phyloP scores from a whole-genome alignment of 2,113 vertebrate species.

The Anhinga anhinga region DNA sequence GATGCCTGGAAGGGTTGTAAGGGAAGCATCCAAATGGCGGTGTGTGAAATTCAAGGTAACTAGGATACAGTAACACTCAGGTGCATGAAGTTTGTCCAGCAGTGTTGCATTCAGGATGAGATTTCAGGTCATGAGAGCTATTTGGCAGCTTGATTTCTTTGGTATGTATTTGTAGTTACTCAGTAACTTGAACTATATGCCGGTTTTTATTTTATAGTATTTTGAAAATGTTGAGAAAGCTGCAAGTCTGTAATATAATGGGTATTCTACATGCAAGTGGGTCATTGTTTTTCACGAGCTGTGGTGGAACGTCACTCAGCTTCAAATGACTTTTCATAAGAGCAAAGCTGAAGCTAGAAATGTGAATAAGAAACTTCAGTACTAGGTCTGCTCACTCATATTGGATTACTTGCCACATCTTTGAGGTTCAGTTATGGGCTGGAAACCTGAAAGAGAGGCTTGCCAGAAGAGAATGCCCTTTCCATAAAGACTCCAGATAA shows the following conservation, averaged over 20 bases:
- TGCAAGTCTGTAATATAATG: neutral
- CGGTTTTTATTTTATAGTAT: neutral
- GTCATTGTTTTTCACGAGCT: neutral
- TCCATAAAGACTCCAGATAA: neutral
- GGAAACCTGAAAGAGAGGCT: neutral
- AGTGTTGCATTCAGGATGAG: neutral
- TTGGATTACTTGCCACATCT: neutral
- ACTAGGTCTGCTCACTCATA: neutral
- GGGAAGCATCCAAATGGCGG: slow-evolving; percentile 96
- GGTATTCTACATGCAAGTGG: neutral
- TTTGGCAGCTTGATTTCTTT: neutral
- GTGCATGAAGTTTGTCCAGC: neutral
- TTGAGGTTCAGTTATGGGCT: neutral
- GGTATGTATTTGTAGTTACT: neutral
- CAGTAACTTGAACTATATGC: neutral
- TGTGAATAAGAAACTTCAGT: neutral
- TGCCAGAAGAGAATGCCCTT: neutral
- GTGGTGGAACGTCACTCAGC: neutral
- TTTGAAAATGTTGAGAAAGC: neutral
- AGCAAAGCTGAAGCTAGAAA: neutral
- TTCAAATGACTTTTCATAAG: neutral
- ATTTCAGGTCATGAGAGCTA: neutral
- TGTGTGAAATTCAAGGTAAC: slow-evolving; percentile 98
- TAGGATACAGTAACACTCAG: neutral
- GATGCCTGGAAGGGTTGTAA: slow-evolving; percentile 99